Percentiles rank a stretch among this genome's conserved stretches.
Evolutionary conservation across 2,113 vertebrate genomes (phyloP).

Genomic region (Diphyllodes magnificus): DNA sequence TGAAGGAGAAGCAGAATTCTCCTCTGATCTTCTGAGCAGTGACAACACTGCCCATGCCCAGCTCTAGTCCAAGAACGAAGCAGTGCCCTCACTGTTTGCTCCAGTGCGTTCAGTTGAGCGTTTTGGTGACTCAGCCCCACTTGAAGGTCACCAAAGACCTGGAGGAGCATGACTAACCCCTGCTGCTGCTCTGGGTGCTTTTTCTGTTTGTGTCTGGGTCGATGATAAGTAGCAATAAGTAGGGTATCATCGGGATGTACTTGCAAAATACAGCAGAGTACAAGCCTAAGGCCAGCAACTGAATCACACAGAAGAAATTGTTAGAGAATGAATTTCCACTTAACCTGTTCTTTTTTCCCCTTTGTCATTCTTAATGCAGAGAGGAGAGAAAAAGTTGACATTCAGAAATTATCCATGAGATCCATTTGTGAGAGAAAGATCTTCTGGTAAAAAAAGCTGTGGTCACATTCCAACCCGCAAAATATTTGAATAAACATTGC

Average conservation of each 20-base stretch:
- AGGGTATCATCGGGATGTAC: background rate
- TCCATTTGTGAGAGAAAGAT: background rate
- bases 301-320: background rate
- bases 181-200: background rate
- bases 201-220: background rate
- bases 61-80: background rate
- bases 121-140: background rate
- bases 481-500: background rate
- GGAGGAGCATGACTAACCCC: background rate
- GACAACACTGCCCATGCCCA: background rate
- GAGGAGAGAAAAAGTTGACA: background rate
- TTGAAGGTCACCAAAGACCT: background rate
- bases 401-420: background rate
- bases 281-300: background rate
- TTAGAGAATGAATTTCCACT: background rate
- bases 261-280: background rate
- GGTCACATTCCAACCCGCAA: background rate
- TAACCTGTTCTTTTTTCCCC: background rate
- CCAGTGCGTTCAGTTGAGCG: background rate
- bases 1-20: background rate
- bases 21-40: background rate
- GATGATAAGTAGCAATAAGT: background rate
- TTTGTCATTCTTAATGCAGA: background rate
- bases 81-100: rapidly evolving
- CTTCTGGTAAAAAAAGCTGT: background rate